These are phyloP conservation scores for Psettodes erumei DNA, from an alignment of 2,113 vertebrate species.

Conservation along the genomic window DNA sequence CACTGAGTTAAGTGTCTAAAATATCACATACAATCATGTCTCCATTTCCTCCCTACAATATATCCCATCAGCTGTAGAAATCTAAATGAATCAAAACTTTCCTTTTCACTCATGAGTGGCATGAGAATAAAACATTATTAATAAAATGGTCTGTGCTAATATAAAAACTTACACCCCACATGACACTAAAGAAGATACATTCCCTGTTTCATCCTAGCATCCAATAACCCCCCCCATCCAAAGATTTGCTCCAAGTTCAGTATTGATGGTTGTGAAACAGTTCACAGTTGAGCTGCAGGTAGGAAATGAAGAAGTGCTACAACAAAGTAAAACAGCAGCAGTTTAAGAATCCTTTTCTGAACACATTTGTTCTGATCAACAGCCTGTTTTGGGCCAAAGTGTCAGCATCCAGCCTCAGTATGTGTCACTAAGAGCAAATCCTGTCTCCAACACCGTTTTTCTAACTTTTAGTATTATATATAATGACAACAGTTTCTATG, in stretches of 20 bases:
- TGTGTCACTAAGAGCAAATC: neutral
- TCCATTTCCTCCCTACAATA: neutral
- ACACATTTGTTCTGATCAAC: neutral
- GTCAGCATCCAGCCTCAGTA: neutral
- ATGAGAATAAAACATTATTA: no score
- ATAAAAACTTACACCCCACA: no score
- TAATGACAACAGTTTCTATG: neutral
- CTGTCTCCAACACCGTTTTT: neutral
- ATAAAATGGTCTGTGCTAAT: no score
- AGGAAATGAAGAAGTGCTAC: neutral
- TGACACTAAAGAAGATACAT: no score
- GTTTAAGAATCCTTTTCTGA: no score
- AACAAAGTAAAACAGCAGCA: neutral
- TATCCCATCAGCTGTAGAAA: neutral
- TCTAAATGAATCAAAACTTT: neutral
- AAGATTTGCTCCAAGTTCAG: neutral
- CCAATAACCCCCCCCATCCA: neutral
- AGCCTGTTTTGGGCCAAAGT: neutral
- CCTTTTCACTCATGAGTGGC: no score
- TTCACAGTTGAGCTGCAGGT: neutral
- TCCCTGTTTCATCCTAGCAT: neutral
- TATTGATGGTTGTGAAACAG: neutral
- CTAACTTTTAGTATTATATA: neutral
- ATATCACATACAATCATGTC: no score
- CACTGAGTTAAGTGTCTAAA: no score